Evolutionary conservation across 2,797 vertebrate species (phyloP).

Genomic region (Lutra lutra): DNA sequence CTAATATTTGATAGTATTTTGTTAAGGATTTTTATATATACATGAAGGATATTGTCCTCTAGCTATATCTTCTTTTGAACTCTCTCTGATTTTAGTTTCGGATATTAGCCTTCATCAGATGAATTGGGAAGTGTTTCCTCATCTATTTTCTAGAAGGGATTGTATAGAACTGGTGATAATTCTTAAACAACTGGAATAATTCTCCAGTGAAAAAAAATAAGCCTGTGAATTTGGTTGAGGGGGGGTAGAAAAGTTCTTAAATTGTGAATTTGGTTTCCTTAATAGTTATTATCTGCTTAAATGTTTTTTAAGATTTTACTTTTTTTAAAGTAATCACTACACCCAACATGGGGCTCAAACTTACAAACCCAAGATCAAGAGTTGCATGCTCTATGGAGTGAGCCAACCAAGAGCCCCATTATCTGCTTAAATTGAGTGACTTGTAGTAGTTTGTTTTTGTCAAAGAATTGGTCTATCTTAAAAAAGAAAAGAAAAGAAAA

Average conservation of each 20-base stretch:
- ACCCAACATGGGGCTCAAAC: too few relatives aligned
- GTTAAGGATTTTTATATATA: neutral
- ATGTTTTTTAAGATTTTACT: neutral
- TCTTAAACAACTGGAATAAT: neutral
- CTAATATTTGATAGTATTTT: neutral
- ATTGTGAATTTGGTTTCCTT: neutral
- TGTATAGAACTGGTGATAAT: neutral
- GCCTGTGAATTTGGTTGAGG: neutral
- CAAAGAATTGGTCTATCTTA: neutral
- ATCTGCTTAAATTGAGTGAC: neutral
- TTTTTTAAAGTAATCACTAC: too few relatives aligned
- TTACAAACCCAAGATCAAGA: too few relatives aligned
- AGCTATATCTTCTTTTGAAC: neutral
- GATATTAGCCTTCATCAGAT: neutral
- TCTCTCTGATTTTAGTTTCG: neutral
- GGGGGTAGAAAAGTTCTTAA: neutral
- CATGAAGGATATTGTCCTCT: neutral
- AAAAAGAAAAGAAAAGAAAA: too few relatives aligned
- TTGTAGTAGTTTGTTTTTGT: neutral
- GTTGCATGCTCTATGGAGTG: too few relatives aligned
- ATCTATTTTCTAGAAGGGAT: neutral
- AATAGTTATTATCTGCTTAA: neutral
- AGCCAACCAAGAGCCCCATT: too few relatives aligned
- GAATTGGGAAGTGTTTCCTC: neutral
- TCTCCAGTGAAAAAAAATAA: neutral